Base-by-base conservation (phyloP, 1,140 invertebrate species). In the Drosophila bocqueti region DNA sequence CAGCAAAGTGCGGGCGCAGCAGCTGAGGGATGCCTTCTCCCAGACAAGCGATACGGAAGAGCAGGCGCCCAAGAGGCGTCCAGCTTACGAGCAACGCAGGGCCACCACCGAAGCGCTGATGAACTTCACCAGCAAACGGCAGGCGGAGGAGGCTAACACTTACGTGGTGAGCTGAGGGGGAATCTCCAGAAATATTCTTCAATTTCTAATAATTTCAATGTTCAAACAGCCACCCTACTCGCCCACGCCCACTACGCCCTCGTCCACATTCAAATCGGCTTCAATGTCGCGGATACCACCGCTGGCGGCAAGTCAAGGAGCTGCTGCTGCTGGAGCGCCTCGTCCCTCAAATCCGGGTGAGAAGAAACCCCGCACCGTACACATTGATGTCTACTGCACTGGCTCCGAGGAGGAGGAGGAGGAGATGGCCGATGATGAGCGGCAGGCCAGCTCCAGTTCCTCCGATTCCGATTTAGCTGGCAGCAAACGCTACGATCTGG, bases 351-450 rank as follows among this genome's bases (percentile, higher is more conserved):
- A 82, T 36, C 83, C 93, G 65, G 78, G 93, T 0, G 94, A 94
- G 64, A 95, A 94, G 68, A 95, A 96, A 78, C 95, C 95, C 3
- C 93, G 96, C 57, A 96, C 96, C 2, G 96, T 96, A 16, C 96
- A 96, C 79, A 96, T 96, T 43, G 96, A 96, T 92, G 96, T 96
- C 6, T 96, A 96, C 76, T 96, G 96, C 81, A 96, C 96, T 0
- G 96, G 95, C 3, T 95, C 96, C 3, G 96, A 96, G 72, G 93
- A 94, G n/a, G 95, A 95, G 43, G 93, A 93, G 18, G 93, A 93
- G 24, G 93, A 83, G 34, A 64, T 76, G 18, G 96, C 96, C 55
- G 93, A 94, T 26, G 95, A 95, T 55, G 93, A 93, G 24, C 93
- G 93, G 7, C 92, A 94, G n/a, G 94, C 95, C 10, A 93, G 93